Evolutionary conservation across 1,140 invertebrate genomes (phyloP), one percentile per base, ranked within the genome.

Genomic region (Leptinotarsa lineolata): DNA sequence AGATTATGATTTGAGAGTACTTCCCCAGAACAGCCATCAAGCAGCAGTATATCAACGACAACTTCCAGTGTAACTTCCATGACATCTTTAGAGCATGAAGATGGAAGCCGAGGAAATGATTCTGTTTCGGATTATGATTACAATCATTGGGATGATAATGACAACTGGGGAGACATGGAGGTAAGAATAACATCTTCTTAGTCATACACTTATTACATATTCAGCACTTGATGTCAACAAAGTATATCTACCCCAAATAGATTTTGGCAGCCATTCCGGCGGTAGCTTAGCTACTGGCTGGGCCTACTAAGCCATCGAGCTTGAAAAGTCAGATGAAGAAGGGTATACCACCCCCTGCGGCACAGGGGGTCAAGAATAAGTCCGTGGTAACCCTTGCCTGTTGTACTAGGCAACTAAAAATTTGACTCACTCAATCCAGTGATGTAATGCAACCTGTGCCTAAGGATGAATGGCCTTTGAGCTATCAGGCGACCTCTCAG

Each of bases 161-260:
- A 94, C 63, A 92, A 92, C 81, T 95, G 94, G 94, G 94, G 94
- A 20, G 93, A 95, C 81, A 94, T 96, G 87, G 92, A 93, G 81
- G 89, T 90, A 82, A 84, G 72, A 74, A 54, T 54, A 16, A 54
- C 48, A 11, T 39, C 8, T 39, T 39, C 30, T 8, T 39, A 65
- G 13, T 66, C 24, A 8, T 22, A 22, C 6, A 72, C 4, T 72
- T 68, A 45, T 22, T 68, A 44, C 20, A 20, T 68, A 70, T 45
- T 30, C 15, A 70, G 15, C 46, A 58, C 24, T 70, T 70, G 54
- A 12, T 69, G 22, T n/a, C n/a, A n/a, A n/a, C n/a, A n/a, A n/a
- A n/a, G n/a, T n/a, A n/a, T n/a, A n/a, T n/a, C n/a, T n/a, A n/a
- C n/a, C n/a, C n/a, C n/a, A n/a, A n/a, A n/a, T n/a, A n/a, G n/a